Evolutionary conservation across 1,140 invertebrate species (phyloP).

Genomic region (Drosophila athabasca): DNA sequence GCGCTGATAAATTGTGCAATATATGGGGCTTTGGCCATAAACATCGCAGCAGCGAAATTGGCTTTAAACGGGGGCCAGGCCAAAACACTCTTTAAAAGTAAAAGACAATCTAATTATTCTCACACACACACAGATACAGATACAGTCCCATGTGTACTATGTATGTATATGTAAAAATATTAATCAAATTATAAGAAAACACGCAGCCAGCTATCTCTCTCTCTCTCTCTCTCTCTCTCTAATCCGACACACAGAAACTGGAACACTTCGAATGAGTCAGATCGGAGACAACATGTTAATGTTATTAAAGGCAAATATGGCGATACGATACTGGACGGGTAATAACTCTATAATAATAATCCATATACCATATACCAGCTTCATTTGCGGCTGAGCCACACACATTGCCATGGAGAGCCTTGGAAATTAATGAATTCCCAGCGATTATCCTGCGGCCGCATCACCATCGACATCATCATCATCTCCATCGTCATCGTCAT

Average conservation of each 20-base stretch:
- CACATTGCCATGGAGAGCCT: slow-evolving; percentile 17
- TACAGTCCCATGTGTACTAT: neutral
- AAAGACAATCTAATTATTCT: slow-evolving; percentile 66
- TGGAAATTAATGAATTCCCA: slow-evolving; percentile 72
- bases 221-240: neutral
- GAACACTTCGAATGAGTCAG: slow-evolving; percentile 59
- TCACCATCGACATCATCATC: slow-evolving; percentile 66
- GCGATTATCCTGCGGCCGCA: slow-evolving; percentile 71
- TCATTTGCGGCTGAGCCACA: slow-evolving; percentile 21
- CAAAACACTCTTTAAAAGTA: slow-evolving; percentile 51
- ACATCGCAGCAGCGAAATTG: slow-evolving; percentile 51
- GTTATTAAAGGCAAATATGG: slow-evolving; percentile 77
- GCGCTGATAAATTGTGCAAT: slow-evolving; percentile 78
- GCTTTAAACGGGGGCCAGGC: slow-evolving; percentile 47
- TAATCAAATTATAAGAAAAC: slow-evolving; percentile 81
- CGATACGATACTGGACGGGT: slow-evolving; percentile 5
- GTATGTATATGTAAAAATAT: slow-evolving; percentile 18
- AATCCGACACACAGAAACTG: slow-evolving; percentile 40
- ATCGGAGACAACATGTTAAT: slow-evolving; percentile 73
- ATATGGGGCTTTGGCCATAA: slow-evolving; percentile 68
- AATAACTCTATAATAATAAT: neutral
- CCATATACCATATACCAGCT: neutral
- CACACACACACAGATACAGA: slow-evolving; percentile 13
- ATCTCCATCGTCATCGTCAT: slow-evolving; percentile 19
- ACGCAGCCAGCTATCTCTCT: slow-evolving; percentile 30